Base-by-base conservation (phyloP, 2,888 invertebrate species). In the Cephus spinipes region DNA sequence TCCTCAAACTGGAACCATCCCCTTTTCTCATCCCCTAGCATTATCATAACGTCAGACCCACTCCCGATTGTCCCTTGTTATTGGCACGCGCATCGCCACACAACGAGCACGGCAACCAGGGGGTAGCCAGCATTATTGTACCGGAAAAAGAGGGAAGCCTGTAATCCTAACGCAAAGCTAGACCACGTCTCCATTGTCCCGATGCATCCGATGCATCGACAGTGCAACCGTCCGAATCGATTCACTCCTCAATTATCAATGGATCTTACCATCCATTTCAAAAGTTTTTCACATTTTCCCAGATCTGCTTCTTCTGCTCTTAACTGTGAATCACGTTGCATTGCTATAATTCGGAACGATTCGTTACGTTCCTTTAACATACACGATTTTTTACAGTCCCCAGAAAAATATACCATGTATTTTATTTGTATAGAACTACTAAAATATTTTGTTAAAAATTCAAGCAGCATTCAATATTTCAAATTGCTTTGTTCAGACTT, bases 51-150 rank as follows among this genome's bases (percentile, higher is more conserved):
- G 79, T 79, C 77, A 79, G 74, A 76, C 76, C 76, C 79, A 79
- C 73, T 73, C 79, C 74, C 75, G 77, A 79, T 77, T 79, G 74
- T 71, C 77, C 76, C 76, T 77, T 77, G 77, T 74, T 77, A 79
- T 77, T 75, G 79, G 77, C 79, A 77, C 79, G 79, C 55, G 55
- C 55, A 55, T 55, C 55, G 55, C 9, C 55, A 55, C 55, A 23
- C 55, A 55, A 40, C 55, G 55, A 55, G 55, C 55, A 23, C 23
- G 55, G 23, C 55, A 23, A 23, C 55, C 23, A 23, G 55, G 23
- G 40, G 40, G 40, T 55, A 23, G 40, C 40, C 9, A 9, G 23
- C 23, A 55, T 55, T 55, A 55, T 55, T 55, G 40, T 55, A 40
- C 40, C 40, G 40, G 40, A 55, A 55, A 55, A 55, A 55, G 40